phyloP scores from a whole-genome alignment of 1,140 invertebrate genomes.

The Plodia interpunctella region DNA sequence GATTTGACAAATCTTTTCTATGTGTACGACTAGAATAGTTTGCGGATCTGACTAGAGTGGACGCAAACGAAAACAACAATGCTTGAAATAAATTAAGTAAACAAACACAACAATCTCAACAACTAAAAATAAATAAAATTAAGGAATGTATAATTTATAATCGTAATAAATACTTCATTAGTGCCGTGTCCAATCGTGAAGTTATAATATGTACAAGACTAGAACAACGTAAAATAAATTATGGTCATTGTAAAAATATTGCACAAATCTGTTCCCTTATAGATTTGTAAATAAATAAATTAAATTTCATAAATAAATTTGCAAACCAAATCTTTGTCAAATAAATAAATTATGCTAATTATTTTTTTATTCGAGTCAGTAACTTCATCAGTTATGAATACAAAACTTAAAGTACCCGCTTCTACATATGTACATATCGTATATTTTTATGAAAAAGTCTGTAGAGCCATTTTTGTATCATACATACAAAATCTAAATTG shows the following conservation, averaged over 20 bases:
- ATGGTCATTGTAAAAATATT: conserved; percentile 41
- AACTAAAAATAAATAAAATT: conserved; percentile 41
- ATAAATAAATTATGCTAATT: conserved; percentile 1
- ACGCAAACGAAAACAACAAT: conserved; percentile 30
- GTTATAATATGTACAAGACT: background rate
- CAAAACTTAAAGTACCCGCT: too few species aligned
- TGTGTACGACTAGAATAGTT: conserved; percentile 33
- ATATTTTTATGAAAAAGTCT: too few species aligned
- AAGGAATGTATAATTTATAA: conserved; percentile 52
- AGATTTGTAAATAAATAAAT: conserved; percentile 27
- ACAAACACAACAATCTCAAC: conserved; percentile 63
- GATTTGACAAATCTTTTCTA: conserved; percentile 13
- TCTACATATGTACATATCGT: too few species aligned
- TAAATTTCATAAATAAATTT: conserved; percentile 13
- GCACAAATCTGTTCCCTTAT: conserved; percentile 42
- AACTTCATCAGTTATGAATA: background rate
- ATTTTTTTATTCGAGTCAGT: background rate
- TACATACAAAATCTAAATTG: too few species aligned
- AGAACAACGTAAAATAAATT: background rate
- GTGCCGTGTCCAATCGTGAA: conserved; percentile 10
- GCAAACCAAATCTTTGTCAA: conserved; percentile 3
- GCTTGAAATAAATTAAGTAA: conserved; percentile 37
- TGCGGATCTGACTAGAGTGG: conserved; percentile 4
- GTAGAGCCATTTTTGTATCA: too few species aligned
- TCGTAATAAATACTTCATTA: conserved; percentile 22